A percentile compares a stretch with the other conserved stretches of the same genome.
phyloP scores from a whole-genome alignment of 2,888 invertebrate species.

The Machimus atricapillus region DNA sequence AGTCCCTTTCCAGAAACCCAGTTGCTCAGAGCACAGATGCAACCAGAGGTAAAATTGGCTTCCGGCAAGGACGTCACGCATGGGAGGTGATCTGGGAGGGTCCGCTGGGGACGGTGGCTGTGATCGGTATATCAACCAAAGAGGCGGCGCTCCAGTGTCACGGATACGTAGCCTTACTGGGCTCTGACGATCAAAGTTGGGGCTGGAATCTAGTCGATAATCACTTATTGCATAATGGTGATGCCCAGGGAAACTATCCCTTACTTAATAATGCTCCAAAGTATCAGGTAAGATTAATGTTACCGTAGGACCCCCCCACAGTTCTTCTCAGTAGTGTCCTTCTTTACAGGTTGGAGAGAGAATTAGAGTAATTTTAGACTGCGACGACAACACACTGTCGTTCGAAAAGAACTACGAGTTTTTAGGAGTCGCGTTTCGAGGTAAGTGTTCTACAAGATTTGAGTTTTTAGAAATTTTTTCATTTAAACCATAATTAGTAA shows the following conservation, averaged over 20 bases:
- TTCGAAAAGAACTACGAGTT: conserved; percentile 99
- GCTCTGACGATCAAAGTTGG: conserved; percentile 97
- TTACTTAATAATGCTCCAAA: conserved; percentile 94
- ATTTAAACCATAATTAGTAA: too few species aligned
- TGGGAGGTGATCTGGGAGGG: conserved; percentile 99
- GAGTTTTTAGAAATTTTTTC: neutral
- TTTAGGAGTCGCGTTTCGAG: conserved; percentile 96
- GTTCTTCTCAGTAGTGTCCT: conserved; percentile 24
- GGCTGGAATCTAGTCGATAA: conserved; percentile 99
- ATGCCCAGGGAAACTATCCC: conserved; percentile 93
- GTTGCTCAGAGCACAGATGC: conserved; percentile 99
- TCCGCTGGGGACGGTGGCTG: conserved; percentile 96
- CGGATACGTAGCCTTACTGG: conserved; percentile 93
- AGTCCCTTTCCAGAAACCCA: conserved; percentile 75
- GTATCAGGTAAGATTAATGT: conserved; percentile 77
- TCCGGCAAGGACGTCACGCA: conserved; percentile 89
- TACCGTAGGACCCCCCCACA: neutral
- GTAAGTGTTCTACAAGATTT: conserved; percentile 62
- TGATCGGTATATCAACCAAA: conserved; percentile 93
- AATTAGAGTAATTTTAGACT: conserved; percentile 96
- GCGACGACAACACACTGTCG: conserved; percentile 94
- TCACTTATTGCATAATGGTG: conserved; percentile 94
- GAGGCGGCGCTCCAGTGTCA: conserved; percentile 93
- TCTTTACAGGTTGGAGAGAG: conserved; percentile 88
- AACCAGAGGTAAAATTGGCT: conserved; percentile 88